Percentiles rank a stretch among this genome's conserved stretches.
phyloP scores from a whole-genome alignment of 2,113 vertebrate species.

The Phalacrocorax aristotelis region DNA sequence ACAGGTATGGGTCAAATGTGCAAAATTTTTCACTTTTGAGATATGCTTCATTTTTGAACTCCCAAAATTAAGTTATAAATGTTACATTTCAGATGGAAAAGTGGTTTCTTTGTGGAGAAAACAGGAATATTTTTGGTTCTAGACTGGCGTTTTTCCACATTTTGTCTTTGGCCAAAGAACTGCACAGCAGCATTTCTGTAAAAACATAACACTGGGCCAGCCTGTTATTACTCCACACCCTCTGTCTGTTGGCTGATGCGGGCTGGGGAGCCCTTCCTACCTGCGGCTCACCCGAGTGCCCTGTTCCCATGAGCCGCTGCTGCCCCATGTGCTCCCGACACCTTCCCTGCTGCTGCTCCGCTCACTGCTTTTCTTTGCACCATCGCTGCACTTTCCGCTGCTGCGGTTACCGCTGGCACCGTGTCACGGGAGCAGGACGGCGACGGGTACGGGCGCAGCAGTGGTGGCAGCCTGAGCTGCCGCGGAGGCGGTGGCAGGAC shows the following conservation, averaged over 20 bases:
- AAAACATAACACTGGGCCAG: background rate
- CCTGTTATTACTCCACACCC: background rate
- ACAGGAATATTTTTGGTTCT: background rate
- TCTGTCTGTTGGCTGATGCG: fast-evolving
- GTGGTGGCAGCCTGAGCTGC: background rate
- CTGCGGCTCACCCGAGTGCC: fast-evolving
- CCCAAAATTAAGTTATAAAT: background rate
- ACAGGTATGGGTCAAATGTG: background rate
- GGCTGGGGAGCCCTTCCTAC: background rate
- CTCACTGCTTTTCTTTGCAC: fast-evolving
- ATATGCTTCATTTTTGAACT: background rate
- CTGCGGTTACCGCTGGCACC: background rate
- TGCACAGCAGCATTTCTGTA: background rate
- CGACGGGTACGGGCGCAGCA: fast-evolving
- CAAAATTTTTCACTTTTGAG: background rate
- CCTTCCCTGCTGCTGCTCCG: background rate
- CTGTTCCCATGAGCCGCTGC: fast-evolving
- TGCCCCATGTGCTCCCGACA: fast-evolving
- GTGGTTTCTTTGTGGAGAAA: background rate
- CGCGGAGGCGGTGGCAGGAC: background rate
- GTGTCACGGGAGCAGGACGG: background rate
- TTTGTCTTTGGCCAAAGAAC: background rate
- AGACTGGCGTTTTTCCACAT: background rate
- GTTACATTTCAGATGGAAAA: background rate
- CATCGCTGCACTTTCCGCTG: fast-evolving